Base-by-base conservation (phyloP, 2,888 invertebrate genomes). In the Ametastegia equiseti region DNA sequence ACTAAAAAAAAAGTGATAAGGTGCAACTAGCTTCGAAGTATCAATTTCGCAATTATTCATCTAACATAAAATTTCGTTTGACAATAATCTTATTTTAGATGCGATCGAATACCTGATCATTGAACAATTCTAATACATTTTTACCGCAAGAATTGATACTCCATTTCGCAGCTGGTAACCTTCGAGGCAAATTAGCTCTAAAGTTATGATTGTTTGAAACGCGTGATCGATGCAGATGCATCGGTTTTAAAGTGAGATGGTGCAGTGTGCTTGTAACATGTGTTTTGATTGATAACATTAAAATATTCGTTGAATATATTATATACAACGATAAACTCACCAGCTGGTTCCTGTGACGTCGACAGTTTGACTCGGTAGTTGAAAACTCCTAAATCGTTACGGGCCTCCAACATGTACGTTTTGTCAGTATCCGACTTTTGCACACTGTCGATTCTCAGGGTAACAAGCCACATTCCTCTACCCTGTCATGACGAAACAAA, bases 381-480 rank as follows among this genome's bases (percentile, higher is more conserved):
- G 84, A 94, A 93, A 15, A 92, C 88, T 2, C 97, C 97, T 78
- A 95, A 93, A n/a, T 93, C 93, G 90, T 97, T 97, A 88, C 92
- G 92, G 1, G 96, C 96, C 15, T 93, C 93, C 84, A 97, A 92
- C 86, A 93, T 93, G 92, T 96, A 97, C 0, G 93, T 93, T 82
- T 95, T 94, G 54, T 96, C 96, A 1, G 96, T 96, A 87, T 97
- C 97, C 84, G 96, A 95, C 85, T 96, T 95, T 36, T 94, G 94
- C 39, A 97, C 94, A 23, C 93, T 94, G 6, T 94, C 93, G 84
- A 97, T 94, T 63, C 94, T 92, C 85, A 97, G 90, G 0, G 95
- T 94, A 9, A 95, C 93, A 88, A 95, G 94, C 93, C 95, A 97
- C 88, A 92, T 93, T 33, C 95, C 95, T 81, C 92, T 92, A 77